Evolutionary conservation across 2,797 vertebrate species (phyloP).

Genomic region (Poeciliopsis infans): DNA sequence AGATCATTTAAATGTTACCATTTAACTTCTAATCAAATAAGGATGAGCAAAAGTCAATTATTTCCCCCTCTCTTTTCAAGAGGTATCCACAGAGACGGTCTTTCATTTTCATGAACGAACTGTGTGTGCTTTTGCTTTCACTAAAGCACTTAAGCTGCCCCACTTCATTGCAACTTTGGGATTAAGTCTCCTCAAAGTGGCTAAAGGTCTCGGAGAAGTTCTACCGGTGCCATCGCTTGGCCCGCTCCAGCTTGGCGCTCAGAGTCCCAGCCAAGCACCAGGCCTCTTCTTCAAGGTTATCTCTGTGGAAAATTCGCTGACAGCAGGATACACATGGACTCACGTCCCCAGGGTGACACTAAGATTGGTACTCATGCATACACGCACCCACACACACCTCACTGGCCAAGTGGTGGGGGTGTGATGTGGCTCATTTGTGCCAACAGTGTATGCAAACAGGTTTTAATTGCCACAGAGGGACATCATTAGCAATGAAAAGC

Average conservation of each 20-base stretch:
- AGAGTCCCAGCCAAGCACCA: conserved; percentile 63
- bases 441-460: conserved; percentile 64
- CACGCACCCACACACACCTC: conserved; percentile 22
- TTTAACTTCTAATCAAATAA: conserved; percentile 2
- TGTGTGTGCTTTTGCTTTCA: conserved; percentile 11
- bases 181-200: conserved; percentile 53
- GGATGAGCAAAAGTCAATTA: conserved; percentile 4
- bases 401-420: conserved; percentile 3
- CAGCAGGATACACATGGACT: conserved; percentile 48
- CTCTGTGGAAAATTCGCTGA: conserved; percentile 74
- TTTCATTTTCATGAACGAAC: conserved; percentile 1
- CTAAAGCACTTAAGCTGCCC: conserved; percentile 6
- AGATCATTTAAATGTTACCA: not conserved
- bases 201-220: conserved; percentile 61
- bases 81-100: not conserved
- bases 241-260: conserved; percentile 56
- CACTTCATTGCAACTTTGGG: conserved; percentile 42
- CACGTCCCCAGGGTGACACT: conserved; percentile 36
- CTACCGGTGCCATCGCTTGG: conserved; percentile 35
- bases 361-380: conserved; percentile 33
- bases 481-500: conserved; percentile 64
- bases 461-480: conserved; percentile 70
- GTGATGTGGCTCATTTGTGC: conserved; percentile 40
- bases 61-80: not conserved
- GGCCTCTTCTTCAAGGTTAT: conserved; percentile 77